A percentile compares a stretch with the other conserved stretches of the same genome.
Conservation (phyloP, 2,888 invertebrate genomes). For the Acronicta aceris region DNA sequence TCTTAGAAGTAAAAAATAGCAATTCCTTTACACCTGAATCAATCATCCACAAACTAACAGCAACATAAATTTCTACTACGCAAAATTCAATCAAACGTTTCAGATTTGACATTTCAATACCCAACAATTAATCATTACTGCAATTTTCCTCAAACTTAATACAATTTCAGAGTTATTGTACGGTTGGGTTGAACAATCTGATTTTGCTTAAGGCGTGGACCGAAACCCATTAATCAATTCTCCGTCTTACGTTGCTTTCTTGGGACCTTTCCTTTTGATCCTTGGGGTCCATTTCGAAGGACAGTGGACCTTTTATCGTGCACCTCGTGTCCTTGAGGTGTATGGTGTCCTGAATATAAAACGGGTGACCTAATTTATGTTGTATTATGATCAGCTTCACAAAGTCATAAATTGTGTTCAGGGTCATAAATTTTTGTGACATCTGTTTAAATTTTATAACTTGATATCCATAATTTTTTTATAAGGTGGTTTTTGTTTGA, state of each 20-base stretch:
- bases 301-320: slow-evolving; percentile 32
- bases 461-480: no score
- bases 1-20: background rate
- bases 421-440: background rate
- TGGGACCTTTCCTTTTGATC: slow-evolving; percentile 18
- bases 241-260: slow-evolving; percentile 27
- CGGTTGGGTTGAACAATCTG: slow-evolving; percentile 8
- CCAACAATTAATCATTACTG: slow-evolving; percentile 36
- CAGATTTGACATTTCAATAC: slow-evolving; percentile 30
- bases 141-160: slow-evolving; percentile 26
- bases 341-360: slow-evolving; percentile 45
- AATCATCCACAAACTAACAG: background rate
- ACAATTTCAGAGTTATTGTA: slow-evolving; percentile 18
- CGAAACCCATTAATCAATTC: slow-evolving; percentile 38
- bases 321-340: slow-evolving; percentile 46
- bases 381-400: slow-evolving; percentile 16
- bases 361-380: slow-evolving; percentile 29
- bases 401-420: background rate
- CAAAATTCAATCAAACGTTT: slow-evolving; percentile 23
- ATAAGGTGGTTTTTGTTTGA: no score
- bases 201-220: slow-evolving; percentile 8
- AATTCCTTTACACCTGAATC: background rate
- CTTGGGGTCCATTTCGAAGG: slow-evolving; percentile 33
- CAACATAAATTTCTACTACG: background rate
- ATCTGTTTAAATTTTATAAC: no score